Evolutionary conservation across 92 coral and sea anemone genomes (phyloP), one percentile per base, ranked within the genome.

Genomic region (Montipora capitata): DNA sequence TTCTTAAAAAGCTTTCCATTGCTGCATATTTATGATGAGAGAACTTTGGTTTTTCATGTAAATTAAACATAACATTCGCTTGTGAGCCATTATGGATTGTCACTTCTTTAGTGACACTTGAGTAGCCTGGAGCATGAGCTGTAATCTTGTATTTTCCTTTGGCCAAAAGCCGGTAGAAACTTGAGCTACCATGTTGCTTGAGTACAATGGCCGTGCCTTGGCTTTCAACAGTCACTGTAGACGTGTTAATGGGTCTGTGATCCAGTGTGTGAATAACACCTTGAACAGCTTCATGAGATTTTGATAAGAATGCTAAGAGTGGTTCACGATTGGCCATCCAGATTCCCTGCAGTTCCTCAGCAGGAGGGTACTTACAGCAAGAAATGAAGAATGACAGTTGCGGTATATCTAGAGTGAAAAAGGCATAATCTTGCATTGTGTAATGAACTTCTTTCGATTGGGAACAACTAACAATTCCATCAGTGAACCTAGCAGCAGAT

Each of bases 341-440:
- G 11, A 98, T 76, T 13, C 40, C 66, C 13, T 89, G 85, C 70
- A 96, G 87, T 13, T 91, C 90, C 48, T 41, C 49, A 62, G 91
- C 76, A 4, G 80, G 51, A 3, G 98, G 96, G 68, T 91, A 98
- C 73, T 94, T 93, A 74, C 99, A 98, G 78, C 99, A 98, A 64
- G 98, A 96, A 44, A 96, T 68, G 68, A 96, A 96, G 74, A 95
- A 90, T 0, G 99, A 96, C 62, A 98, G 66, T 61, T 93, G 93
- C 7, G 96, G 95, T 58, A 90, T 83, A 68, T 92, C 84, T 3
- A 92, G 93, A 82, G 86, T 70, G 5, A 93, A 77, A 74, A 96
- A 96, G 0, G 98, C 92, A 85, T 94, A 96, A 83, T 98, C 99
- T 70, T 98, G 97, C 95, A 98, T 93, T 5, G 98, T 96, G 90